Evolutionary conservation across 1,140 invertebrate genomes (phyloP), one percentile per base, ranked within the genome.

Genomic region (Nasonia longicornis): DNA sequence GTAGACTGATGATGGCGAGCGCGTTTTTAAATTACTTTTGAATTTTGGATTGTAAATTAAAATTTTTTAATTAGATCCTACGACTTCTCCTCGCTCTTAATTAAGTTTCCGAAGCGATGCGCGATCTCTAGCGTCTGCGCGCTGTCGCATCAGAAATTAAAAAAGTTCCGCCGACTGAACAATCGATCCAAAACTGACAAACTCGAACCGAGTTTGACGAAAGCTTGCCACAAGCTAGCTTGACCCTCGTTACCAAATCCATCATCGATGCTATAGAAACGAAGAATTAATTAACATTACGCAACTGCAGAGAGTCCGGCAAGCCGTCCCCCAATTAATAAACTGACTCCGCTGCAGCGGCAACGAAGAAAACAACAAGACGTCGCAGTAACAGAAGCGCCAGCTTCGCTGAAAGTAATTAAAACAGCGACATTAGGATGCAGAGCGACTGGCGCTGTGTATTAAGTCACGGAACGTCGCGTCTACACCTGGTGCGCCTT

Each of bases 381-480:
- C 16, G 16, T n/a, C 16, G 20, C 20, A 58, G 52, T n/a, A 48
- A 58, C 52, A 58, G 48, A 4, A 4, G 48, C 48, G 16, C 52
- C 16, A n/a, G 52, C 16, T 58, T 58, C 52, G 52, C 16, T 7
- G 29, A 67, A 31, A 31, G 66, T 67, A 67, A 67, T 67, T 67
- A 67, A 38, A 77, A 83, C 72, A 58, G 71, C 63, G 71, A 31
- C 10, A 48, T n/a, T 58, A 11, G 64, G 64, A 75, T 70, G 48
- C 45, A 38, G 70, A 69, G 69, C 69, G 63, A 81, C 75, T 45
- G 35, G 63, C 79, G 45, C 10, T 14, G 52, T 22, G 67, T 38
- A 81, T 48, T 67, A 31, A 67, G 22, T 67, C 29, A 67, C 66
- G 66, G 22, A 81, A 70, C 82, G 58, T 77, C 69, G 42, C 71